Percentiles rank a stretch among this genome's conserved stretches.
phyloP scores from a whole-genome alignment of 2,797 vertebrate genomes.

The Lemur catta region DNA sequence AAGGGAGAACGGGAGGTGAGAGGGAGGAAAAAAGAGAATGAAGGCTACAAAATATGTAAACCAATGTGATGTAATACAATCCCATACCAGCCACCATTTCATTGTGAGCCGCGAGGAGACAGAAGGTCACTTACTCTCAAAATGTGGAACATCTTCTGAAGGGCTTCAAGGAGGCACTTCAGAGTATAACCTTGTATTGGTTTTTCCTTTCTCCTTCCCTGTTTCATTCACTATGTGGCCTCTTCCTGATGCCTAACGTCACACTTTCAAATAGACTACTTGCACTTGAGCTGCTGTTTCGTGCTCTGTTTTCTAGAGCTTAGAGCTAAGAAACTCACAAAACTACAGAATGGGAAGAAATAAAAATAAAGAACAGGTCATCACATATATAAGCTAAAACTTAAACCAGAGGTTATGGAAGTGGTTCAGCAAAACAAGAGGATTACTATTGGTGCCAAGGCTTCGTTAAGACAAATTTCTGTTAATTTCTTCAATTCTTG shows the following conservation, averaged over 20 bases:
- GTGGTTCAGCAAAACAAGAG: not conserved
- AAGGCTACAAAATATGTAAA: not conserved
- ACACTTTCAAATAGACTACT: not conserved
- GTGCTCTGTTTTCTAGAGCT: not conserved
- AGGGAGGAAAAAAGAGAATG: no score
- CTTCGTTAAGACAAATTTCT: not conserved
- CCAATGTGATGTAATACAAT: not conserved
- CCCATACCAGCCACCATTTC: not conserved
- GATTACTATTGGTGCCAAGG: not conserved
- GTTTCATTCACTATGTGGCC: not conserved
- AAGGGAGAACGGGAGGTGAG: not conserved
- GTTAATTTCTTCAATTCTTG: not conserved
- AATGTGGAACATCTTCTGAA: not conserved
- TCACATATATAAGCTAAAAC: not conserved
- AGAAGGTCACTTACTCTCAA: not conserved
- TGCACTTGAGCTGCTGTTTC: not conserved
- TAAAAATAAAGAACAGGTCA: not conserved
- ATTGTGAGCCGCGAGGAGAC: not conserved
- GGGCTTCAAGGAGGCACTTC: not conserved
- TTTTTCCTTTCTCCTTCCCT: not conserved
- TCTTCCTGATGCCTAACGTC: not conserved
- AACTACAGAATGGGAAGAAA: not conserved
- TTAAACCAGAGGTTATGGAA: not conserved
- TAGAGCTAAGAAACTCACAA: not conserved
- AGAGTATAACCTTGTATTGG: rapidly evolving